Conservation (phyloP, 2,797 vertebrate genomes). For the Notolabrus celidotus region DNA sequence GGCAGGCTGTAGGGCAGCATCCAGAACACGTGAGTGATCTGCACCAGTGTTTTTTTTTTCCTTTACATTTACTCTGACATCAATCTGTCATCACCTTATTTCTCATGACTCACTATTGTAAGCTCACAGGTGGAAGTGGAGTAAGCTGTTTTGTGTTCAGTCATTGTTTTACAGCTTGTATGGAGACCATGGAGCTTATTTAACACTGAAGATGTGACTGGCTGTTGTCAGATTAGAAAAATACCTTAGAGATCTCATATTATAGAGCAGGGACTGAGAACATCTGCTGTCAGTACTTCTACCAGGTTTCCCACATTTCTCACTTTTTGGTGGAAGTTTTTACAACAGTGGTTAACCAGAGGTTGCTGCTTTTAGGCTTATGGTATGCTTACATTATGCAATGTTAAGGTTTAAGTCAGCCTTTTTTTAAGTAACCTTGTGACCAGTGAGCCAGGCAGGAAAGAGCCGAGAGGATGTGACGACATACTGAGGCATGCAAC, state of each 20-base stretch:
- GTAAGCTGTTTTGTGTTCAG: neutral
- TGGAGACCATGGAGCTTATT: neutral
- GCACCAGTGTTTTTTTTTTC: constrained; percentile 16
- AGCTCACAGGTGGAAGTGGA: neutral
- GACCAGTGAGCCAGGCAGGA: constrained; percentile 19
- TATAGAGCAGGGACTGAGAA: constrained; percentile 35
- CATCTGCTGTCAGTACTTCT: constrained; percentile 44
- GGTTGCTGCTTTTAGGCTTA: constrained; percentile 8
- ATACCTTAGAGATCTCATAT: too few species aligned
- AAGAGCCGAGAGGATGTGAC: constrained; percentile 70
- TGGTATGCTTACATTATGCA: constrained; percentile 16
- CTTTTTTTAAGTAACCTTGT: constrained; percentile 9
- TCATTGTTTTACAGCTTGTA: constrained; percentile 2
- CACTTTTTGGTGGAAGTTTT: constrained; percentile 49
- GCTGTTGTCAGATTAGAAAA: constrained; percentile 2
- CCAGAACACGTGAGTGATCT: constrained; percentile 59
- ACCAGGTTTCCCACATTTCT: constrained; percentile 58
- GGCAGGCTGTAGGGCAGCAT: constrained; percentile 37
- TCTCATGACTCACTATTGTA: constrained; percentile 4
- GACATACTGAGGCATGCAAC: constrained; percentile 49
- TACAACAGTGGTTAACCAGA: constrained; percentile 23
- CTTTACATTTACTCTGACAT: constrained; percentile 6
- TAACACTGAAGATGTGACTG: constrained; percentile 18
- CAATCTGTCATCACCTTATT: constrained; percentile 15
- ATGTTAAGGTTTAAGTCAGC: constrained; percentile 22